phyloP scores from a whole-genome alignment of 2,113 vertebrate species.

The Pungitius pungitius region DNA sequence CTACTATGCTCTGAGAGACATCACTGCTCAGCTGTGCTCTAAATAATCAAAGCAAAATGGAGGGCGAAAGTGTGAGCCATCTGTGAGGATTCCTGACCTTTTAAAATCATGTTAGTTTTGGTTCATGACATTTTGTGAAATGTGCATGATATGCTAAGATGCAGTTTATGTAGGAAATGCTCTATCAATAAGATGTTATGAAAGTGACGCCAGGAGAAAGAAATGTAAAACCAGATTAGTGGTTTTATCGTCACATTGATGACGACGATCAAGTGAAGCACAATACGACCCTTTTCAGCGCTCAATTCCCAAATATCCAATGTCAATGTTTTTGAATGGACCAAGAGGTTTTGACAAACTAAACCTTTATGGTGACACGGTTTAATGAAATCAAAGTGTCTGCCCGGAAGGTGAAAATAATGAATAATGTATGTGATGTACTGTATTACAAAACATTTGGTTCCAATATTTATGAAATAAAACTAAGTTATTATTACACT shows the following conservation, averaged over 20 bases:
- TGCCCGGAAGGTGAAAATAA: background rate
- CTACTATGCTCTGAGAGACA: constrained; percentile 30
- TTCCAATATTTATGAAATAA: constrained; percentile 17
- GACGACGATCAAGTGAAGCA: background rate
- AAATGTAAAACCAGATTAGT: background rate
- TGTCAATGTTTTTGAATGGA: constrained; percentile 4
- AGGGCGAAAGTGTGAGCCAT: constrained; percentile 36
- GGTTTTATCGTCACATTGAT: background rate
- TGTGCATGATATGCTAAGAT: constrained; percentile 35
- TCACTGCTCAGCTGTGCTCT: constrained; percentile 49
- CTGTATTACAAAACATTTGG: background rate
- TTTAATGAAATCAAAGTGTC: background rate
- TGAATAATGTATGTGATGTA: background rate
- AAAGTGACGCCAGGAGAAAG: constrained; percentile 8
- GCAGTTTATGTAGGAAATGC: background rate
- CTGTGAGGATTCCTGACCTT: constrained; percentile 21
- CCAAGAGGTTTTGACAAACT: background rate
- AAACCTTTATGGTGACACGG: constrained; percentile 1
- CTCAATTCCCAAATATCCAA: background rate
- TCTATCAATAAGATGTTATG: background rate
- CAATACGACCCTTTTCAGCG: background rate
- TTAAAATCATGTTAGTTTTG: constrained; percentile 47
- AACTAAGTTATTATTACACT: too few species aligned
- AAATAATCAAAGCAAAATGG: constrained; percentile 52
- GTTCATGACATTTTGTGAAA: constrained; percentile 49